A percentile compares a stretch with the other conserved stretches of the same genome.
phyloP scores from a whole-genome alignment of 1,140 invertebrate genomes.

The Myzus persicae region DNA sequence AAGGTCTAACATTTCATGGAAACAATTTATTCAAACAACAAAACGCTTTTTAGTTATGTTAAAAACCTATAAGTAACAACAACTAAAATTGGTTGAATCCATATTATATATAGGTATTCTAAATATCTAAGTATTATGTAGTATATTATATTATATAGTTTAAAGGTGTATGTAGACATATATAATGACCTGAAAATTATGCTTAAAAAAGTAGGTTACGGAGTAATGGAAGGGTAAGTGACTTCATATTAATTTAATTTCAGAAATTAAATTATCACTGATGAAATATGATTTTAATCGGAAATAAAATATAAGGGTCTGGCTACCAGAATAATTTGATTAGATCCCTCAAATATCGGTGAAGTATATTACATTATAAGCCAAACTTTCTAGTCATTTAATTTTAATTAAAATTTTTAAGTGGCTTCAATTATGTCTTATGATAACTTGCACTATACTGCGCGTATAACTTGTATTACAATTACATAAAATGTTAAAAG shows the following conservation, averaged over 20 bases:
- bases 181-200: not conserved
- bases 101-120: too few relatives aligned
- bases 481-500: constrained; percentile 11
- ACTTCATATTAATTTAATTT: constrained; percentile 25
- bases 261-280: constrained; percentile 8
- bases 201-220: not conserved
- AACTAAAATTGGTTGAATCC: too few relatives aligned
- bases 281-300: constrained; percentile 41
- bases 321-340: constrained; percentile 41
- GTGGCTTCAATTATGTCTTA: not conserved
- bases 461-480: not conserved
- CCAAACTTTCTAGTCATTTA: constrained; percentile 6
- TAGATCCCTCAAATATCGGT: constrained; percentile 4
- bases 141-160: not conserved
- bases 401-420: constrained; percentile 29
- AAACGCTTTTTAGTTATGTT: not conserved
- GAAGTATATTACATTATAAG: constrained; percentile 29
- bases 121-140: too few relatives aligned
- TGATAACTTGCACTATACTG: not conserved
- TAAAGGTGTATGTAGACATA: not conserved
- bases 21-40: not conserved
- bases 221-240: not conserved
- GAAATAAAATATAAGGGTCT: constrained; percentile 26
- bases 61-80: too few relatives aligned
- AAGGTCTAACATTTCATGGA: not conserved